phyloP scores from a whole-genome alignment of 2,113 vertebrate species.

The Passer domesticus region DNA sequence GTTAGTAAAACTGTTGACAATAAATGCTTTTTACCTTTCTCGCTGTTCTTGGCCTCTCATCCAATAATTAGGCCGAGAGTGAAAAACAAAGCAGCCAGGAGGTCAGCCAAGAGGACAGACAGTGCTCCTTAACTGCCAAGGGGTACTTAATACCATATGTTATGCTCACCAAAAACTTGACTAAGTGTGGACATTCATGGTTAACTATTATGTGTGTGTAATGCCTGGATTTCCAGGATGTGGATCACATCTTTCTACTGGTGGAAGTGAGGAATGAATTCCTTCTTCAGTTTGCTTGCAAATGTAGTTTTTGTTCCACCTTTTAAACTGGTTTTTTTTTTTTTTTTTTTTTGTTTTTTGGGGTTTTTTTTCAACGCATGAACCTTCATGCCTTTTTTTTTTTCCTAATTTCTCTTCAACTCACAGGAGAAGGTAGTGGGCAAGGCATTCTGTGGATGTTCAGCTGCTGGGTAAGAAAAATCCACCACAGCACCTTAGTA shows the following conservation, averaged over 20 bases:
- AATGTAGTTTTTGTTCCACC: not conserved
- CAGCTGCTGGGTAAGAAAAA: not conserved
- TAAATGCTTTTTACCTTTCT: not conserved
- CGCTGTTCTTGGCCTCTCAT: rapidly evolving
- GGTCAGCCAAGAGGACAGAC: not conserved
- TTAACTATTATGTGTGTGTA: not conserved
- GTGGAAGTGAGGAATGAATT: not conserved
- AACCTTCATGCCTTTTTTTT: not conserved
- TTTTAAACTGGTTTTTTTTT: not conserved
- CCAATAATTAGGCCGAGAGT: not conserved
- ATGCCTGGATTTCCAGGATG: not conserved
- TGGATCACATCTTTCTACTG: not conserved
- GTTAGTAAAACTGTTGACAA: not conserved
- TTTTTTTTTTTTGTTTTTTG: too few species aligned
- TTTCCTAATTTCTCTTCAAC: not conserved
- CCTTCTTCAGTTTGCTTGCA: not conserved
- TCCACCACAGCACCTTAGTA: not conserved
- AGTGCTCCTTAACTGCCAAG: not conserved
- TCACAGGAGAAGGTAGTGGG: not conserved
- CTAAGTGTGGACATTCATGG: not conserved
- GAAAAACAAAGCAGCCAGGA: not conserved
- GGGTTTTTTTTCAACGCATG: not conserved
- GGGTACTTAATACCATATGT: not conserved
- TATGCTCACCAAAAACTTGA: not conserved
- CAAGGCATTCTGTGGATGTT: rapidly evolving